phyloP scores from a whole-genome alignment of 2,888 invertebrate species.

The Acleris cristana region DNA sequence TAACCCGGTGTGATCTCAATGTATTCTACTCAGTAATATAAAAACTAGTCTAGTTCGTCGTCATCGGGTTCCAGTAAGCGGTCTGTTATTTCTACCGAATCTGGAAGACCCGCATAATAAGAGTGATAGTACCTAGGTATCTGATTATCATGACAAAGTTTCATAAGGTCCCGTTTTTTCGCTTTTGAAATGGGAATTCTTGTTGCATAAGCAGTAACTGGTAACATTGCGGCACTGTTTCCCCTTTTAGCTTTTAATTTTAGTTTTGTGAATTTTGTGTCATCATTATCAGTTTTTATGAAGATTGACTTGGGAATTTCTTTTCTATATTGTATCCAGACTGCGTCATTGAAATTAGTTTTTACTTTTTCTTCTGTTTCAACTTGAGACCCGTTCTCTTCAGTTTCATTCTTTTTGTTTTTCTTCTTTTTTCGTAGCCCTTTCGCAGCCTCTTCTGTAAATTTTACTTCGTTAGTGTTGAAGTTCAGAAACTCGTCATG shows the following conservation, averaged over 20 bases:
- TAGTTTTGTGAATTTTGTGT: neutral
- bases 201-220: neutral
- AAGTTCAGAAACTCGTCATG: no score
- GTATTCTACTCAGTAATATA: neutral
- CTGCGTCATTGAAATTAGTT: no score
- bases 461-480: no score
- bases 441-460: no score
- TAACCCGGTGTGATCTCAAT: no score
- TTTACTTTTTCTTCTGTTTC: no score
- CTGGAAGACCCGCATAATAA: conserved; percentile 4
- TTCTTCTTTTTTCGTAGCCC: no score
- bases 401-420: no score
- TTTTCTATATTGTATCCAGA: no score
- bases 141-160: conserved; percentile 11
- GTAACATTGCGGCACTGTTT: neutral
- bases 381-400: no score
- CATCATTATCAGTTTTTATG: neutral
- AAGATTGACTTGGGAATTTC: no score
- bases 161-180: conserved; percentile 6
- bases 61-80: conserved; percentile 7
- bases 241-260: conserved; percentile 11
- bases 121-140: conserved; percentile 11
- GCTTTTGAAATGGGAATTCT: conserved; percentile 13
- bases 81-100: conserved; percentile 3
- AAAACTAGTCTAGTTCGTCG: neutral